Evolutionary conservation across 1,140 invertebrate species (phyloP), one percentile per base, ranked within the genome.

Genomic region (Scaptomyza montana): DNA sequence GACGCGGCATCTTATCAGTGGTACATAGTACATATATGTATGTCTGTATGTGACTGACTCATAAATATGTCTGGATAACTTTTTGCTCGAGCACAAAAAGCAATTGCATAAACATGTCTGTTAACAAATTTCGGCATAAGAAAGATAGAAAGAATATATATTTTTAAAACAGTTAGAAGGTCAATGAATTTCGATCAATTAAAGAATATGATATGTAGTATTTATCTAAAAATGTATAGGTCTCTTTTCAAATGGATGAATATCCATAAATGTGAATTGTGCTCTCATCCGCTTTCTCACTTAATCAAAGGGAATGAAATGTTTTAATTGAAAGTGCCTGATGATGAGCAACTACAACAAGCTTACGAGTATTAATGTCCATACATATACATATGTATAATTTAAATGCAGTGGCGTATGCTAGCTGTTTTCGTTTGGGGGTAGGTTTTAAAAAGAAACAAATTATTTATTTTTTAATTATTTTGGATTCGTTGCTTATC

Each of bases 251-350:
- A 47, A 41, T 33, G 30, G 30, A 46, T 46, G 8, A 33, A 33
- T 46, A 51, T 51, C 21, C 59, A 12, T 16, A 39, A 10, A 70
- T 64, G 60, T 10, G 62, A 39, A 10, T 64, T 64, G 60, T 10
- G 62, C 8, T 55, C 43, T 30, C 70, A 57, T 66, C 47, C 73
- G 65, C 73, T 67, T 55, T 36, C 68, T 49, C 73, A 75, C 81
- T 86, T 86, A 86, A 87, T 79, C 84, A 89, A 87, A 79, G 79
- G 60, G 72, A 84, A 73, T 72, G 71, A 86, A 82, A 82, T 86
- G 78, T 77, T 89, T 87, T 87, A 87, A 86, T 86, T 86, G 82
- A 86, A 87, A 82, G 81, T 86, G 81, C 62, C 60, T 71, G 80
- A 80, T 70, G 74, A 76, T 76, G 74, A 74, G 80, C 71, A 59